These are phyloP conservation scores for Planiliza haematocheilus DNA, from an alignment of 2,113 vertebrate species.

Conservation along the genomic window DNA sequence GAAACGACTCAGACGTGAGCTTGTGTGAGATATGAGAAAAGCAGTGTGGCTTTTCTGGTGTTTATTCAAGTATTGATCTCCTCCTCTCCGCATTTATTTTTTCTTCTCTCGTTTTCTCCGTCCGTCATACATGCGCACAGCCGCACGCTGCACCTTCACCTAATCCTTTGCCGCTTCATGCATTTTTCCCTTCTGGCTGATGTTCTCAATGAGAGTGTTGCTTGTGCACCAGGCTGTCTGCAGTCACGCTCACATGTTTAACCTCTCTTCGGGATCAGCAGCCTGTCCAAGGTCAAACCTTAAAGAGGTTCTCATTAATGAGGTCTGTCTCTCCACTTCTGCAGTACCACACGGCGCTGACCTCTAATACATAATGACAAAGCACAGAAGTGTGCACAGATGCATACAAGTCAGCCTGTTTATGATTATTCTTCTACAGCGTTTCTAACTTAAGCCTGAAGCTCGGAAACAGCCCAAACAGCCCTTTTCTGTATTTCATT, in stretches of 20 bases:
- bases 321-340: constrained; percentile 39
- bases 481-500: constrained; percentile 22
- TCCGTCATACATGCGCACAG: constrained; percentile 26
- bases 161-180: constrained; percentile 10
- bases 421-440: constrained; percentile 6
- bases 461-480: constrained; percentile 4
- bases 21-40: constrained; percentile 56
- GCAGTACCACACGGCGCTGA: constrained; percentile 17
- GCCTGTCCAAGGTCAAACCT: constrained; percentile 43
- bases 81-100: constrained; percentile 44
- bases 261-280: constrained; percentile 38
- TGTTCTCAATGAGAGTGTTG: constrained; percentile 5
- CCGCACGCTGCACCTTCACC: constrained; percentile 16
- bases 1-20: constrained; percentile 62
- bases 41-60: constrained; percentile 40
- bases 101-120: constrained; percentile 35
- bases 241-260: constrained; percentile 52
- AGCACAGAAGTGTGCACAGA: not conserved
- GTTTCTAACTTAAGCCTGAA: constrained; percentile 12
- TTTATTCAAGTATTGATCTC: constrained; percentile 72
- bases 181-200: not conserved
- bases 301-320: constrained; percentile 44
- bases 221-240: constrained; percentile 11
- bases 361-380: constrained; percentile 30
- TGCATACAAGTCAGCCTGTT: constrained; percentile 1